Conservation (phyloP, 2,888 invertebrate genomes). For the Caenorhabditis imperialis region DNA sequence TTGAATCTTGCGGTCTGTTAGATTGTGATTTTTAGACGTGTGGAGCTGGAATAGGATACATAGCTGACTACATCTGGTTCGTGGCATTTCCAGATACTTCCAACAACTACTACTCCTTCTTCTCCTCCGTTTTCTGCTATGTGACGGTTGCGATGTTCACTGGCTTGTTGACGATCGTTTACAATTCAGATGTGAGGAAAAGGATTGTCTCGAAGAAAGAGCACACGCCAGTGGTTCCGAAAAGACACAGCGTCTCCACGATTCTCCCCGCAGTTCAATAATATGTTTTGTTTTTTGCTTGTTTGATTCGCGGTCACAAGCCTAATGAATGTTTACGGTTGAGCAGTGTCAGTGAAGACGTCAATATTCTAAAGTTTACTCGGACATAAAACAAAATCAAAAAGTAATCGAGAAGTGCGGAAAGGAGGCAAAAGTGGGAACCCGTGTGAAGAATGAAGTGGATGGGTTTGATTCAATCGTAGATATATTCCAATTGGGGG, state of each 20-base stretch:
- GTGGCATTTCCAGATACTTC: conserved; percentile 29
- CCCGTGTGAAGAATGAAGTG: conserved; percentile 32
- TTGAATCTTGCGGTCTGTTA: background rate
- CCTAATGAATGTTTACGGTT: no score
- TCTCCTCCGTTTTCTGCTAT: conserved; percentile 34
- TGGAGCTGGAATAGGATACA: conserved; percentile 22
- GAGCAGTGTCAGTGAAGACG: no score
- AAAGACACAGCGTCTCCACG: no score
- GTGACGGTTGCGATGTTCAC: conserved; percentile 23
- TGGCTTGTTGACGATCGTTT: conserved; percentile 33
- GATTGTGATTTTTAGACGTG: conserved; percentile 2
- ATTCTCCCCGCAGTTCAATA: no score
- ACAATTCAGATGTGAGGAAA: conserved; percentile 22
- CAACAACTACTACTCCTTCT: conserved; percentile 40
- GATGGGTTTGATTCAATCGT: conserved; percentile 37
- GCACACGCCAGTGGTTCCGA: no score
- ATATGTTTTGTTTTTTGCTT: background rate
- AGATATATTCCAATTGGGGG: conserved; percentile 21
- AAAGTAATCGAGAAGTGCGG: no score
- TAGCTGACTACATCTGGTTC: conserved; percentile 23
- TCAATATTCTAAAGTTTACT: no score
- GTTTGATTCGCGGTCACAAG: background rate
- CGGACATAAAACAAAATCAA: no score
- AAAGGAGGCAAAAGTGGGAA: conserved; percentile 36
- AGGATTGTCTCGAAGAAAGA: background rate